phyloP scores from a whole-genome alignment of 2,888 invertebrate genomes.

The Argyresthia goedartella region DNA sequence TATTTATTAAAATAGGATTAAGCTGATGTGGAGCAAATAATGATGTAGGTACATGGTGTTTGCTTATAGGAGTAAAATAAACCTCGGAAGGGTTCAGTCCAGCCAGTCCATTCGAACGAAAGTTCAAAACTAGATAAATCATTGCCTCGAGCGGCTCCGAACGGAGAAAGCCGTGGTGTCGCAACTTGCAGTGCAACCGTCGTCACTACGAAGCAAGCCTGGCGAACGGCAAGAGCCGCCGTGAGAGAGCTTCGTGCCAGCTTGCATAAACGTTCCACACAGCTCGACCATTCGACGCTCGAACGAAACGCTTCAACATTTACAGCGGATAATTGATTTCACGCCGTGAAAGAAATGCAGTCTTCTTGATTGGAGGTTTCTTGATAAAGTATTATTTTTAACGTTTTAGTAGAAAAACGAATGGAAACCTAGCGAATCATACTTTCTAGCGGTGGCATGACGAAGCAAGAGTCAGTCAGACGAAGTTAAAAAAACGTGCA shows the following conservation, averaged over 20 bases:
- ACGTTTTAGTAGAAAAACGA: no score
- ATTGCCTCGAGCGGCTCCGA: slow-evolving; percentile 12
- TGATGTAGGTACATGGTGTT: no score
- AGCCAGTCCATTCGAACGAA: not conserved
- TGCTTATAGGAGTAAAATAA: no score
- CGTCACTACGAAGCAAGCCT: slow-evolving; percentile 14
- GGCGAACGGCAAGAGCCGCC: not conserved
- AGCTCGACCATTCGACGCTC: not conserved
- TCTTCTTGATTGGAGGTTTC: no score
- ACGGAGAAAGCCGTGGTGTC: slow-evolving; percentile 52
- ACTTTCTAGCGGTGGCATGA: no score
- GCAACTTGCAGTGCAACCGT: slow-evolving; percentile 22
- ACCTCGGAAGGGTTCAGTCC: no score
- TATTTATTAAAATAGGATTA: no score
- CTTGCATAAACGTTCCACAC: not conserved
- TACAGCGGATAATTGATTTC: not conserved
- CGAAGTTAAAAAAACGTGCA: no score
- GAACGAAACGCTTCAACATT: not conserved
- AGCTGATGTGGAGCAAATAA: no score
- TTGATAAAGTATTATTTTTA: no score
- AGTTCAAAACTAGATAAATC: not conserved
- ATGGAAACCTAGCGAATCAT: no score
- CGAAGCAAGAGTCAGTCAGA: no score
- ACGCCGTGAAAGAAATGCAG: not conserved
- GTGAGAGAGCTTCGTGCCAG: not conserved